phyloP scores from a whole-genome alignment of 1,140 invertebrate genomes.

The Amphibalanus amphitrite region DNA sequence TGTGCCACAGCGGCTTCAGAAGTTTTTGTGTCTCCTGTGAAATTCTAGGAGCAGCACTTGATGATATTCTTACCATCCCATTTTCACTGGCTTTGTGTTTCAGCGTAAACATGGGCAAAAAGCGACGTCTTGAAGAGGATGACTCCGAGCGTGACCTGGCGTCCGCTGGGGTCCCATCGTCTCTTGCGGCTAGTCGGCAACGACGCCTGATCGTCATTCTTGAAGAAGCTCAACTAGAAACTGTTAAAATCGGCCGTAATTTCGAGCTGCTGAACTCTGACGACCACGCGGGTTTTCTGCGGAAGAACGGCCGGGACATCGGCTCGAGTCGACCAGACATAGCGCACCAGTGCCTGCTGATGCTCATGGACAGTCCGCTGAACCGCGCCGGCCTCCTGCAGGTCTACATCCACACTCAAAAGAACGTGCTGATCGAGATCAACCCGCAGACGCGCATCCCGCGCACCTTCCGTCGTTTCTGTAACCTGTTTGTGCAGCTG shows the following conservation, averaged over 20 bases:
- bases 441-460: conserved; percentile 97
- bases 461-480: conserved; percentile 51
- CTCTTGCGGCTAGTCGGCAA: background rate
- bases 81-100: no score
- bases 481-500: conserved; percentile 65
- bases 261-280: conserved; percentile 86
- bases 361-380: conserved; percentile 90
- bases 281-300: conserved; percentile 66
- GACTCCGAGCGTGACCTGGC: no score
- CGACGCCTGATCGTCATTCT: conserved; percentile 69
- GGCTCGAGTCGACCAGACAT: conserved; percentile 83
- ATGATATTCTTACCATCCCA: no score
- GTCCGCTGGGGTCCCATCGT: no score
- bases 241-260: conserved; percentile 58
- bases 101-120: no score
- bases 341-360: conserved; percentile 81
- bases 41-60: no score
- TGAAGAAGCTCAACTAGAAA: conserved; percentile 86
- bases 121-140: no score
- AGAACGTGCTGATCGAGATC: conserved; percentile 96
- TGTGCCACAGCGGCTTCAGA: no score
- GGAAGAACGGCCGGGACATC: conserved; percentile 65
- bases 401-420: conserved; percentile 88
- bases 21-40: no score
- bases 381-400: conserved; percentile 70